Evolutionary conservation across 2,113 vertebrate species (phyloP), one percentile per base, ranked within the genome.

Genomic region (Brevimyrus niger): DNA sequence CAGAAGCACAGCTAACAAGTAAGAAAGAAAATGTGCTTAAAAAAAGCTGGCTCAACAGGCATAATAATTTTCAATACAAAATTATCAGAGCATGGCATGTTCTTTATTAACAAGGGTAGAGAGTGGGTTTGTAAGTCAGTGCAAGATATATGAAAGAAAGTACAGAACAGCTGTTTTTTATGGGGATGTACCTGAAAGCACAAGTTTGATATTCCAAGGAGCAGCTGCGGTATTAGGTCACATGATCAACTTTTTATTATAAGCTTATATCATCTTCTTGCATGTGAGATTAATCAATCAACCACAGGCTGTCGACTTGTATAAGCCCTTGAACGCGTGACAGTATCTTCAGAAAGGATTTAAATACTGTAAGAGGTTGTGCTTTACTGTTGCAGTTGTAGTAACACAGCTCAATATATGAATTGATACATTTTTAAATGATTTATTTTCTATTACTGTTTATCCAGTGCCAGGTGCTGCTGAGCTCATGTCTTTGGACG

Each of bases 21-120:
- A 3, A 19, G 44, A 19, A 17, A 83, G 53, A 17, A 83, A 82
- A 86, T 61, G 51, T 21, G n/a, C 44, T 65, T 89, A 11, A 87
- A 80, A 80, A 55, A 87, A 35, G 31, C 84, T 23, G 84, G 7
- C 46, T 89, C 58, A 65, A 65, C 83, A 89, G 46, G 55, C 46
- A 31, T 31, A 65, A 65, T 89, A 31, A 86, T 87, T 86, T 86
- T 44, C 58, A 86, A 86, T 86, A 50, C 83, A 86, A 38, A 19
- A 69, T 73, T 86, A 89, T 48, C 55, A 86, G 89, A 89, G 53
- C 89, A 89, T 65, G 89, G 55, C 83, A 73, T 55, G 19, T 86
- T 61, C n/a, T 50, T 46, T 58, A 69, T 86, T 73, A 86, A 55
- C 55, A 61, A 35, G 55, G 38, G 15, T 31, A 42, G 53, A 82